Base-by-base conservation (phyloP, 1,140 invertebrate genomes). In the Stegodyphus dumicola region DNA sequence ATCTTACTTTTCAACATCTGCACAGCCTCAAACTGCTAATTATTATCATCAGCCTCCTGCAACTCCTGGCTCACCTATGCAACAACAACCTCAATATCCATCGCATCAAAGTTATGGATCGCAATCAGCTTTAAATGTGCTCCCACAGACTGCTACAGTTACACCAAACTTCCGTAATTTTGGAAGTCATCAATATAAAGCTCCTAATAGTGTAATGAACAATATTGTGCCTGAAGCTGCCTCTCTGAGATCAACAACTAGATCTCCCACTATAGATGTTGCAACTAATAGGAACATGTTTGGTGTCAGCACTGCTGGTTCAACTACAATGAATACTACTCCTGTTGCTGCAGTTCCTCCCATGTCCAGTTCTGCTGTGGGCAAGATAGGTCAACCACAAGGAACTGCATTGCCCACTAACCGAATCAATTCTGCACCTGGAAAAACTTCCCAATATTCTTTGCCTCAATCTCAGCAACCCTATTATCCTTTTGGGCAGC, bases 1-100 rank as follows among this genome's bases (percentile, higher is more conserved):
- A 81, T 92, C 92, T 66, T 93, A 92, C 79, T 93, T 92, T 77
- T 92, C 92, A 10, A 83, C 87, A n/a, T 73, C 86, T 64, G 66
- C 88, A 7, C 86, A 88, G 49, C 77, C 73, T 75, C 87, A 85
- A 67, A 84, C 74, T 33, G 79, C 88, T 6, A 87, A 80, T 54
- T 88, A 77, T 65, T 88, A 88, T 71, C 88, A 87, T 70, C 87
- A 87, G 33, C 78, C 87, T 53, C 71, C 85, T 48, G 71, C 78
- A 48, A 87, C 70, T 56, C 85, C 87, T 66, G 88, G 76, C 13
- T 87, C 85, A 11, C 86, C 87, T 10, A 77, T 87, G 76, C 88
- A 87, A 56, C 85, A 83, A 15, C 85, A 86, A 70, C 76, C 85
- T 11, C 87, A 84, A 53, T 87, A 80, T 70, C 73, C 87, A 66